phyloP scores from a whole-genome alignment of 2,113 vertebrate species.

The Mustela lutreola region DNA sequence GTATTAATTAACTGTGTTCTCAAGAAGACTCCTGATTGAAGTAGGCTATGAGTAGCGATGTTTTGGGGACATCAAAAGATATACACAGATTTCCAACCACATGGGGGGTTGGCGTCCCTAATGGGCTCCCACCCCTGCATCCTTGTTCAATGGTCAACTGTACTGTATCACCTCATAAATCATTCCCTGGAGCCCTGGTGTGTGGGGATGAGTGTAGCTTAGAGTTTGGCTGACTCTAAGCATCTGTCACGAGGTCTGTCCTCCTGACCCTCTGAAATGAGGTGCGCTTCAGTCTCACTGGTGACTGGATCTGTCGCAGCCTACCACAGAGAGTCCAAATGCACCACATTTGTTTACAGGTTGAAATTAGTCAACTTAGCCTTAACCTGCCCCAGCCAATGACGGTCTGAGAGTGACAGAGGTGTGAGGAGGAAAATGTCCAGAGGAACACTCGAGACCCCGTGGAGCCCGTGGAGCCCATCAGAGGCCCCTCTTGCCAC shows the following conservation, averaged over 20 bases:
- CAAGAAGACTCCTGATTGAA: background rate
- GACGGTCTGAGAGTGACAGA: background rate
- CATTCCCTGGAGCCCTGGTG: background rate
- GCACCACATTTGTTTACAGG: background rate
- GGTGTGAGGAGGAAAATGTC: background rate
- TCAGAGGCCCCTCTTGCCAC: accelerated
- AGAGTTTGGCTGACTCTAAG: background rate
- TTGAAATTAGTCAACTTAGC: background rate
- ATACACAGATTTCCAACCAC: background rate
- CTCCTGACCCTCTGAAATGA: background rate
- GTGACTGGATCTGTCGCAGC: background rate
- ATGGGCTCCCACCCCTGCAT: background rate
- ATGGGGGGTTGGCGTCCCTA: background rate
- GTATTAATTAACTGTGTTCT: background rate
- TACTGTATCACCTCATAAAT: background rate
- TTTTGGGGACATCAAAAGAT: background rate
- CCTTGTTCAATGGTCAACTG: background rate
- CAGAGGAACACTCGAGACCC: background rate
- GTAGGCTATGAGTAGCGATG: background rate
- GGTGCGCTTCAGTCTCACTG: background rate
- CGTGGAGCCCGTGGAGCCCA: background rate
- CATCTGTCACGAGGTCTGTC: background rate
- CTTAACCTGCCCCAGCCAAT: background rate
- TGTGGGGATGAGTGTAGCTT: background rate
- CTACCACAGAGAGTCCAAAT: background rate